Percentiles rank a stretch among this genome's conserved stretches.
Evolutionary conservation across 1,140 invertebrate species (phyloP).

Genomic region (Aphelenchoides fujianensis): DNA sequence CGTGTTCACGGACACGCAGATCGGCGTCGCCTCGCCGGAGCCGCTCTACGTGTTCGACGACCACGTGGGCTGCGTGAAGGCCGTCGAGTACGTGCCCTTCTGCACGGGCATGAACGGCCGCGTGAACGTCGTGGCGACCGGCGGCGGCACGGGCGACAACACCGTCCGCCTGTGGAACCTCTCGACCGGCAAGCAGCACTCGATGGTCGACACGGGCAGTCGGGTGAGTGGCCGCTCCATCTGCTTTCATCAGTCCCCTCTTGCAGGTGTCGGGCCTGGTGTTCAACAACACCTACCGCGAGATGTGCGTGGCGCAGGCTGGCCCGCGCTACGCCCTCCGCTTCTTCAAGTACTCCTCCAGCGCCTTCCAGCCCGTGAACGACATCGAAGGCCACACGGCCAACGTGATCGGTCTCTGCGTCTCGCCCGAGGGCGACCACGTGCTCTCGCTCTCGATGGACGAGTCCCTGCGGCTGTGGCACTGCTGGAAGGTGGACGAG

Average conservation of each 20-base stretch:
- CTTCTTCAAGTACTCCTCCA: not conserved
- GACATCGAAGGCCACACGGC: constrained; percentile 70
- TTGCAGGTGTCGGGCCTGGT: constrained; percentile 79
- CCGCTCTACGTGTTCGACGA: constrained; percentile 72
- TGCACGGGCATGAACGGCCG: constrained; percentile 95
- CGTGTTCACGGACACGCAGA: constrained; percentile 72
- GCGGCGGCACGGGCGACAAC: constrained; percentile 92
- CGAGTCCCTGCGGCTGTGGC: constrained; percentile 90
- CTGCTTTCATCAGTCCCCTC: too few relatives aligned
- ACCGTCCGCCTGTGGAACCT: constrained; percentile 81
- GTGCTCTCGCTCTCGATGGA: constrained; percentile 89
- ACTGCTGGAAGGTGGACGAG: constrained; percentile 78
- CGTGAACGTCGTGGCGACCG: constrained; percentile 80
- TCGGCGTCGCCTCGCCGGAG: constrained; percentile 40
- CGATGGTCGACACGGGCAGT: constrained; percentile 83
- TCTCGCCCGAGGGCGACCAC: constrained; percentile 89
- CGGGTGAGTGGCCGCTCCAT: constrained; percentile 69
- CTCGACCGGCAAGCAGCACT: constrained; percentile 76
- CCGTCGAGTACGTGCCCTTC: constrained; percentile 78
- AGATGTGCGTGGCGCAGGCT: constrained; percentile 89
- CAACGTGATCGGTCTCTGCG: constrained; percentile 81
- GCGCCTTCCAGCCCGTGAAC: not conserved
- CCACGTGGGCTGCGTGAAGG: constrained; percentile 69
- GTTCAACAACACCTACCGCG: constrained; percentile 90
- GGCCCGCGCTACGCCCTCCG: constrained; percentile 10